These are phyloP conservation scores for Oophaga pumilio DNA, from an alignment of 2,113 vertebrate species.

Conservation along the genomic window DNA sequence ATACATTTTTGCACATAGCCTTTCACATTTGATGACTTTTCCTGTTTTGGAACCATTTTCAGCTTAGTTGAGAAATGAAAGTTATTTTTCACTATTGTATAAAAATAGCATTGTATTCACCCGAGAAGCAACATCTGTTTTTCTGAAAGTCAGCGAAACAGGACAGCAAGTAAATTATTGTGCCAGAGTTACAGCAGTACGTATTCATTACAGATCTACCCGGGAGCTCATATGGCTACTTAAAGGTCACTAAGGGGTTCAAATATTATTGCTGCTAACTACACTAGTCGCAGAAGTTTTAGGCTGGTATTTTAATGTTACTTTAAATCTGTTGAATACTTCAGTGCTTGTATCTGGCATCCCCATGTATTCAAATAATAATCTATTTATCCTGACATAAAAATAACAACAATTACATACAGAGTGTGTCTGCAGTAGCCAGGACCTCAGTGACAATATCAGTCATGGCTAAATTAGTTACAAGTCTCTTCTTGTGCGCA, in stretches of 20 bases:
- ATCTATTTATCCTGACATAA: not conserved
- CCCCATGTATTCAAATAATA: not conserved
- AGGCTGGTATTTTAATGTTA: not conserved
- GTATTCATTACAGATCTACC: slow-evolving; percentile 24
- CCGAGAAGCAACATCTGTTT: slow-evolving; percentile 22
- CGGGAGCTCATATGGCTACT: not conserved
- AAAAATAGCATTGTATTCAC: slow-evolving; percentile 11
- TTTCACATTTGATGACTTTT: not conserved
- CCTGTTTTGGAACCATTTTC: not conserved
- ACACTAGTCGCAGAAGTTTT: not conserved
- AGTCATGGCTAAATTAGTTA: slow-evolving; percentile 48
- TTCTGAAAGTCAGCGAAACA: slow-evolving; percentile 1
- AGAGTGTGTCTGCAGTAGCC: not conserved
- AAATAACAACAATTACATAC: not conserved
- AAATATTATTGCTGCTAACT: not conserved
- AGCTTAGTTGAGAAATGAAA: not conserved
- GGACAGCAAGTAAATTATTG: slow-evolving; percentile 26
- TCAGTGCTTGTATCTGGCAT: not conserved
- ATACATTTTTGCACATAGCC: not conserved
- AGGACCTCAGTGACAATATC: slow-evolving; percentile 11
- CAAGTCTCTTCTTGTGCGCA: slow-evolving; percentile 23
- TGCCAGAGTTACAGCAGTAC: not conserved
- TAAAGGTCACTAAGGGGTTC: not conserved
- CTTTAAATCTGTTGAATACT: not conserved
- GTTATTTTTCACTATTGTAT: not conserved